These are phyloP conservation scores for Heliornis fulica DNA, from an alignment of 2,113 vertebrate species.

Conservation along the genomic window DNA sequence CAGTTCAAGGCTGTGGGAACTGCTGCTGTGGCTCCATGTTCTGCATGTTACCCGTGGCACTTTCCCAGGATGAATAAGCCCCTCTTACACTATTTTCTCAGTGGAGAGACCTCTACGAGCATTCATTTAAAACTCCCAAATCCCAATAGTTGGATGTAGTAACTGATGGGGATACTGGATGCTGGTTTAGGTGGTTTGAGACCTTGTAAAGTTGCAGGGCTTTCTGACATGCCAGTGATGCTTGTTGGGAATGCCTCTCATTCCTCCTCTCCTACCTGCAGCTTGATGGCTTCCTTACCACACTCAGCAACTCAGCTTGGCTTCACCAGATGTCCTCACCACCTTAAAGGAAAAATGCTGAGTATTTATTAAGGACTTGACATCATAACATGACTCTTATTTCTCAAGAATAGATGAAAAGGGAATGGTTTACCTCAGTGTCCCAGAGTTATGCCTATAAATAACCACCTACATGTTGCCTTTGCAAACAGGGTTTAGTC, in stretches of 20 bases:
- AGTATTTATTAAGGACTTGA: neutral
- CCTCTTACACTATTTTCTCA: neutral
- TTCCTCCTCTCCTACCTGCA: neutral
- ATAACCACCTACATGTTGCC: neutral
- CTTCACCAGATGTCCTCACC: neutral
- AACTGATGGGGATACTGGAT: neutral
- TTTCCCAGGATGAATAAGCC: neutral
- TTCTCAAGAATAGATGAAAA: neutral
- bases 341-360: neutral
- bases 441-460: neutral
- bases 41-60: accelerated
- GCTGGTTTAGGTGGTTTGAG: neutral
- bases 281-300: neutral
- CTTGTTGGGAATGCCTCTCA: neutral
- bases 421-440: neutral
- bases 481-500: neutral
- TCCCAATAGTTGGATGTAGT: neutral
- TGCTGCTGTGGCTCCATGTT: neutral
- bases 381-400: neutral
- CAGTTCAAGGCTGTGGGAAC: neutral
- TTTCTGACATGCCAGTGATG: neutral
- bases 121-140: neutral
- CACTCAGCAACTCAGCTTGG: neutral
- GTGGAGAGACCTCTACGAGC: neutral
- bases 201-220: neutral